Conservation (phyloP, 37 sponge, comb jelly and placozoan species). For the Eunapius fragilis region DNA sequence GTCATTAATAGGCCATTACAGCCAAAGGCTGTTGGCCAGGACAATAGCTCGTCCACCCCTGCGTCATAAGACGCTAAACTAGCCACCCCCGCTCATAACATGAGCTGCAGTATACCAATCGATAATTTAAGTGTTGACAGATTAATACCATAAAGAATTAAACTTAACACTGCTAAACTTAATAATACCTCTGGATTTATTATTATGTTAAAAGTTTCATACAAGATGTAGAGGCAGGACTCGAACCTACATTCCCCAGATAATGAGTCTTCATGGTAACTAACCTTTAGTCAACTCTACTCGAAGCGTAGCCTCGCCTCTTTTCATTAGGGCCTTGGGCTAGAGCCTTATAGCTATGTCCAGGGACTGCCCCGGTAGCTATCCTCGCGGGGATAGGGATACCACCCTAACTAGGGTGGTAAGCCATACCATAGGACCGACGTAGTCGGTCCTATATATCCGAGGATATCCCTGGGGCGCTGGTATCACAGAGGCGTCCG, state of each 20-base stretch:
- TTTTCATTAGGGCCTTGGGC: not conserved
- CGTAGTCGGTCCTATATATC: not conserved
- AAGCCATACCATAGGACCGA: not conserved
- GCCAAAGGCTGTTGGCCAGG: not conserved
- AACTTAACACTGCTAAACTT: constrained; percentile 50
- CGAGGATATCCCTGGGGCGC: too few relatives aligned
- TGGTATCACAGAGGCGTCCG: too few relatives aligned
- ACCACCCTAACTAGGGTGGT: too few relatives aligned
- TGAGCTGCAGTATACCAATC: constrained; percentile 1
- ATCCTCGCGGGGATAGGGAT: not conserved
- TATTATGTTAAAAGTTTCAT: constrained; percentile 20
- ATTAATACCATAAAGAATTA: constrained; percentile 62
- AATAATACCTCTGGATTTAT: constrained; percentile 51
- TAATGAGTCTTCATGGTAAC: constrained; percentile 72
- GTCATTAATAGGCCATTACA: constrained; percentile 37
- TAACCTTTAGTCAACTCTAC: constrained; percentile 56
- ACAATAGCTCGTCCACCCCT: not conserved
- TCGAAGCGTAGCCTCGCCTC: not conserved
- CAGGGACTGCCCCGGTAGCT: not conserved
- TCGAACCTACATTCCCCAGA: constrained; percentile 70
- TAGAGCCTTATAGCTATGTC: too few relatives aligned
- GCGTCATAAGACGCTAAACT: constrained; percentile 1
- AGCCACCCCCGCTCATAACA: constrained; percentile 18
- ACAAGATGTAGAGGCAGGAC: constrained; percentile 51
- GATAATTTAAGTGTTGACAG: constrained; percentile 37